Base-by-base conservation (phyloP, 2,113 vertebrate species). In the Sylvilagus bachmani region DNA sequence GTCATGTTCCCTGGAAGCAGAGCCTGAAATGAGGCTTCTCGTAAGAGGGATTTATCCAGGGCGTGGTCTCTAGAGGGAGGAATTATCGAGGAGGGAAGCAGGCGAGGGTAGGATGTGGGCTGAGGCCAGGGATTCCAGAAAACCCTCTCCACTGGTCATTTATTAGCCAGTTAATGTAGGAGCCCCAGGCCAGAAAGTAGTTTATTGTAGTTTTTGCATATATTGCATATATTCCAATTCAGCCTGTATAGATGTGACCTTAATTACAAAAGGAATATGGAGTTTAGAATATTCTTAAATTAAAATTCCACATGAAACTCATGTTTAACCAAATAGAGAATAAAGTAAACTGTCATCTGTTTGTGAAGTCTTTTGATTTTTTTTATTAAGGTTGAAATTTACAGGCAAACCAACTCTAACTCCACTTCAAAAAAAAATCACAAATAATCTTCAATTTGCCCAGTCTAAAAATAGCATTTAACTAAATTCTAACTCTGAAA, bases 401-500 rank as follows among this genome's bases (percentile, higher is more conserved):
- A 70, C 9, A 93, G 14, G 24, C 82, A 88, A 58, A 22, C 29
- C 82, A 95, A 67, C 36, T 70, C 64, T 5, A 82, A 97, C 69
- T 10, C 10, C 67, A 16, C 33, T 22, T 17, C 49, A 1, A 16
- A 19, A 24, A 29, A 38, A 38, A 71, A 88, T 74, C 14, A 58
- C 55, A 58, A 58, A 58, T 58, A 17, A 8, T 11, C 13, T 51
- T n/a, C 14, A 88, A 10, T 16, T 64, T 85, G 38, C 10, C 1
- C 80, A 33, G 12, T 91, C 44, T 49, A 91, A 84, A 62, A 81
- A 10, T 44, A 70, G 24, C 21, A 93, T 10, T 82, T 74, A 81
- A 69, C 36, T 0, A 89, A 64, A 78, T 67, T 17, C 71, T 94
- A 92, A 79, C 16, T 83, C 62, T 95, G 79, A 84, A 86, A 95